Conservation (phyloP, 2,113 vertebrate species). For the Lonchura striata region DNA sequence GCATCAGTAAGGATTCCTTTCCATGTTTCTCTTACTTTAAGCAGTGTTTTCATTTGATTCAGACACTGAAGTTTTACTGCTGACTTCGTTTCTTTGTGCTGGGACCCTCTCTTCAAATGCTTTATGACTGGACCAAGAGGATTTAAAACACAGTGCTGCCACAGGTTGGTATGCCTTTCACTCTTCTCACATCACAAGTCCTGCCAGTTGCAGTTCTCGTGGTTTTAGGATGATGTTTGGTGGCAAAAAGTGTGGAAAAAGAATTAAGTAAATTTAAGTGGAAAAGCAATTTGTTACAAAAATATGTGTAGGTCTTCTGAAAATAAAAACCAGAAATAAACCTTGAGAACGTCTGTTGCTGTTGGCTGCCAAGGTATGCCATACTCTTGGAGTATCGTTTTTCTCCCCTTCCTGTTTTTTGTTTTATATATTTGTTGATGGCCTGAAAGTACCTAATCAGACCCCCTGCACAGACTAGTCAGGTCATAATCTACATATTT, state of each 20-base stretch:
- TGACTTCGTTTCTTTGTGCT: not conserved
- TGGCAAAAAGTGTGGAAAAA: not conserved
- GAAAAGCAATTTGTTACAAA: not conserved
- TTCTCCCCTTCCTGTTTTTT: not conserved
- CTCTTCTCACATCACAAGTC: not conserved
- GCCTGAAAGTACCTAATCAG: not conserved
- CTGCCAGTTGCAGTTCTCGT: not conserved
- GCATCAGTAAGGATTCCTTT: not conserved
- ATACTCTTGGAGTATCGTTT: not conserved
- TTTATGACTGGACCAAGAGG: not conserved
- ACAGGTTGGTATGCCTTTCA: not conserved
- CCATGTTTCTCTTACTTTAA: not conserved
- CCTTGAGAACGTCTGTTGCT: not conserved
- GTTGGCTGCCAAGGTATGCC: not conserved
- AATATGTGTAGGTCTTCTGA: not conserved
- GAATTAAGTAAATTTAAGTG: not conserved
- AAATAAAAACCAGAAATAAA: not conserved
- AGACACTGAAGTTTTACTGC: not conserved
- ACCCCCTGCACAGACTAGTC: not conserved
- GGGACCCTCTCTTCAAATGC: not conserved
- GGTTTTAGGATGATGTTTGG: not conserved
- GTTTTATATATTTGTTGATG: not conserved
- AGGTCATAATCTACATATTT: not conserved
- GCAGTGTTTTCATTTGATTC: not conserved
- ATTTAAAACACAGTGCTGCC: not conserved